phyloP scores from a whole-genome alignment of 2,797 vertebrate species.

The Cryptoprocta ferox region DNA sequence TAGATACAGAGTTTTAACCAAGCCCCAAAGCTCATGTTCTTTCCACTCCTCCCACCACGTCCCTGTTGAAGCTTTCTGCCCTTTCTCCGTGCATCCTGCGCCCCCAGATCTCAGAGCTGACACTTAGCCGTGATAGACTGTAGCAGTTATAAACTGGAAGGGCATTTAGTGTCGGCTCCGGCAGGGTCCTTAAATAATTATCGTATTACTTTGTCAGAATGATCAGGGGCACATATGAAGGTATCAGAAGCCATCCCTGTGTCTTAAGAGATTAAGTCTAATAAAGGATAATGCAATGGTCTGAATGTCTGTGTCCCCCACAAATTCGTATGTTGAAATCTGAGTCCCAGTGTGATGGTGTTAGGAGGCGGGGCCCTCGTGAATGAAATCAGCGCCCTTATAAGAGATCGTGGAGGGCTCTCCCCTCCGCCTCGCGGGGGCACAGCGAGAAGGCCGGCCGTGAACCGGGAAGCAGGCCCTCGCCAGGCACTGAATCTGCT shows the following conservation, averaged over 20 bases:
- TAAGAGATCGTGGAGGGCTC: not conserved
- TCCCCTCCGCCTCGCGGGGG: accelerated
- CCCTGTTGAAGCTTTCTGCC: not conserved
- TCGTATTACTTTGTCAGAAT: not conserved
- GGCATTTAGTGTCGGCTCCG: too few species aligned
- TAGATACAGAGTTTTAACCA: not conserved
- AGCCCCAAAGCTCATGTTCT: accelerated
- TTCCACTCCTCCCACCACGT: accelerated
- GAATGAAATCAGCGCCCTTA: not conserved
- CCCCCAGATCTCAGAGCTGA: not conserved
- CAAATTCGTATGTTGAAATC: not conserved
- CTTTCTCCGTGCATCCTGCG: accelerated
- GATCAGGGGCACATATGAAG: not conserved
- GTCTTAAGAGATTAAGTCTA: not conserved
- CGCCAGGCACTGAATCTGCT: not conserved
- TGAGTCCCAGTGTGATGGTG: not conserved
- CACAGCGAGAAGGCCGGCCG: accelerated
- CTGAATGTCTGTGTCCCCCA: not conserved
- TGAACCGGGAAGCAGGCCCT: not conserved
- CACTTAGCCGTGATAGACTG: not conserved
- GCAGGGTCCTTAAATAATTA: not conserved
- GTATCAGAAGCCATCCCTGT: not conserved
- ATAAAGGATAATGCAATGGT: not conserved
- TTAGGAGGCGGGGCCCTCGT: not conserved
- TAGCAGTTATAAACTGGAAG: not conserved